A percentile compares a stretch with the other conserved stretches of the same genome.
Evolutionary conservation across 2,888 invertebrate species (phyloP).

Genomic region (Anorthoa munda): DNA sequence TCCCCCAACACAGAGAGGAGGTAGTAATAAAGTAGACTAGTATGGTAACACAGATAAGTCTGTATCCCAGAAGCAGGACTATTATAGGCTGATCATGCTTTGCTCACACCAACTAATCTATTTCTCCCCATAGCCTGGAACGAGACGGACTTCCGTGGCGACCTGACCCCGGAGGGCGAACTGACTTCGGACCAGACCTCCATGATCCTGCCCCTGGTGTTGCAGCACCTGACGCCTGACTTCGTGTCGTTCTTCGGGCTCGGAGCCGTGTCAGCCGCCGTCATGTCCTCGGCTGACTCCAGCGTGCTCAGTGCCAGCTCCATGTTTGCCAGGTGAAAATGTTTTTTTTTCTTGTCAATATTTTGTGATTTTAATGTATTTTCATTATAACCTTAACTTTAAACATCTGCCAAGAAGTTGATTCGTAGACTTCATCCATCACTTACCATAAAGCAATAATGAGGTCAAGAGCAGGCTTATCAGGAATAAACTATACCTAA

Average conservation of each 20-base stretch:
- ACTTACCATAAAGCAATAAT: no score
- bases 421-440: no score
- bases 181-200: conserved; percentile 95
- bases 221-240: conserved; percentile 98
- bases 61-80: no score
- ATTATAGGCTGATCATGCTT: background rate
- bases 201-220: conserved; percentile 99
- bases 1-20: no score
- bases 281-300: conserved; percentile 99
- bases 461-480: no score
- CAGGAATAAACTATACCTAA: no score
- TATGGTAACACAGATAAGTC: no score
- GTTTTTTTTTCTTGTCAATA: background rate
- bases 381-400: no score
- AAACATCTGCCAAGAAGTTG: no score
- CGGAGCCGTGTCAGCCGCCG: conserved; percentile 99
- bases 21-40: no score
- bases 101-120: background rate
- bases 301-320: conserved; percentile 99
- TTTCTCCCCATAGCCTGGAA: conserved; percentile 95
- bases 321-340: conserved; percentile 96
- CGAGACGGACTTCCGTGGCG: conserved; percentile 95
- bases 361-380: no score
- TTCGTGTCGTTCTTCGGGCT: conserved; percentile 99
- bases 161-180: conserved; percentile 91